Evolutionary conservation across 2,113 vertebrate genomes (phyloP).

Genomic region (Leptobrachium ailaonicum): DNA sequence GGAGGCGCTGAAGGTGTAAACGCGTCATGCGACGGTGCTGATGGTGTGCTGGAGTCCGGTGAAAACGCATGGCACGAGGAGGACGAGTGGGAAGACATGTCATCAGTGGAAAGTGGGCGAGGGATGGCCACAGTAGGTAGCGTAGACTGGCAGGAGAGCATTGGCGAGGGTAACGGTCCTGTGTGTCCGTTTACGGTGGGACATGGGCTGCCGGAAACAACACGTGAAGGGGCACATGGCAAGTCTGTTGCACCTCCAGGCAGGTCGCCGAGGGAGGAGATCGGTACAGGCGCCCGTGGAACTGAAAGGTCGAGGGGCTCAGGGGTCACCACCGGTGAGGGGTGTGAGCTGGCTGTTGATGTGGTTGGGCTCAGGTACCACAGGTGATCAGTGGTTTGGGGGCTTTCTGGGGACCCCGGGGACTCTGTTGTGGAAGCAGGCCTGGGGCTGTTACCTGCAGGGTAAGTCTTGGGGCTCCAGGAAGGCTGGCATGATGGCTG

Average conservation of each 20-base stretch:
- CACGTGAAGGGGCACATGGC: not conserved
- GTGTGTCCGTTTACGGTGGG: slow-evolving; percentile 13
- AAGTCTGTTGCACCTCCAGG: not conserved
- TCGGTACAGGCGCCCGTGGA: not conserved
- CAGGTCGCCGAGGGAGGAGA: not conserved
- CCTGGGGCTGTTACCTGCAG: not conserved
- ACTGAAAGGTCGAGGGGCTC: slow-evolving; percentile 29
- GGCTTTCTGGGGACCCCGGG: not conserved
- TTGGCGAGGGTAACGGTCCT: not conserved
- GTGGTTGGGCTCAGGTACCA: not conserved
- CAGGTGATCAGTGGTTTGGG: not conserved
- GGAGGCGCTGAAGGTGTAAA: slow-evolving; percentile 61
- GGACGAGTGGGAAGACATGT: slow-evolving; percentile 42
- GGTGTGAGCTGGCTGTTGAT: not conserved
- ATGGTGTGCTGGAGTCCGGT: slow-evolving; percentile 44
- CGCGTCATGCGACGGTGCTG: slow-evolving; percentile 44
- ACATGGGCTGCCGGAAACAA: not conserved
- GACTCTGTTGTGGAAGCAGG: not conserved
- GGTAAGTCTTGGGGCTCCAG: not conserved
- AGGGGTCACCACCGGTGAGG: not conserved
- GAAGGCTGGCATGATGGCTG: not conserved
- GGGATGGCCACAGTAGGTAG: slow-evolving; percentile 44
- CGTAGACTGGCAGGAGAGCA: slow-evolving; percentile 33
- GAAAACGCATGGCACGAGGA: slow-evolving; percentile 38
- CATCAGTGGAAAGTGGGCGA: slow-evolving; percentile 12